Evolutionary conservation across 1,140 invertebrate species (phyloP), one percentile per base, ranked within the genome.

Genomic region (Papilio dardanus): DNA sequence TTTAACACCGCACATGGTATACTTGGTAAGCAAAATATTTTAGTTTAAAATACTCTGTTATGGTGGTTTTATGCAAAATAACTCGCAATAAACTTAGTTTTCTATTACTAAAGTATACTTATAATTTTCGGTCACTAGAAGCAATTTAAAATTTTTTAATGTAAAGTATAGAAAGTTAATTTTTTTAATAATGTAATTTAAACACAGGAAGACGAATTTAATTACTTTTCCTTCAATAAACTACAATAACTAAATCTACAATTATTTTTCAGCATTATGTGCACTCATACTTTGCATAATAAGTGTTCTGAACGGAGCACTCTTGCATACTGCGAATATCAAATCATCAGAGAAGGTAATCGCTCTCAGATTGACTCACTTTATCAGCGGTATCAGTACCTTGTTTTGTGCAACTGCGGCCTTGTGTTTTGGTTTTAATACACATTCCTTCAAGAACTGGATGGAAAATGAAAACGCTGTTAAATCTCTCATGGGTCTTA

Each of bases 261-360:
- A 12, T 14, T 77, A 74, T 40, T 76, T 82, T 84, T 73, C 81
- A 85, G 84, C 78, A 28, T 66, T 82, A 37, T 81, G 73, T 69
- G 77, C 84, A 8, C 67, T 85, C 19, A 76, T 83, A 40, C 73
- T 76, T 24, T 77, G 62, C 30, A 10, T 83, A 30, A 8, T 80
- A 37, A 73, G 76, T 71, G 35, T 81, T 35, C 46, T 81, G 10
- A 81, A 81, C 40, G 81, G 82, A 33, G 42, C 78, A 40, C 28
- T 80, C 33, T 58, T 74, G 2, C 74, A 79, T 42, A 74, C 77
- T 46, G 62, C 74, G 58, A n/a, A 69, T 8, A 80, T 78, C 10
- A 77, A 33, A 8, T 68, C 33, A 14, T 69, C n/a, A 28, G 35
- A 74, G 24, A 68, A 73, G 16, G 33, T 50, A 10, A 69, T 73